A percentile compares a stretch with the other conserved stretches of the same genome.
Conservation (phyloP, 2,888 invertebrate genomes). For the Drosophila koepferae region DNA sequence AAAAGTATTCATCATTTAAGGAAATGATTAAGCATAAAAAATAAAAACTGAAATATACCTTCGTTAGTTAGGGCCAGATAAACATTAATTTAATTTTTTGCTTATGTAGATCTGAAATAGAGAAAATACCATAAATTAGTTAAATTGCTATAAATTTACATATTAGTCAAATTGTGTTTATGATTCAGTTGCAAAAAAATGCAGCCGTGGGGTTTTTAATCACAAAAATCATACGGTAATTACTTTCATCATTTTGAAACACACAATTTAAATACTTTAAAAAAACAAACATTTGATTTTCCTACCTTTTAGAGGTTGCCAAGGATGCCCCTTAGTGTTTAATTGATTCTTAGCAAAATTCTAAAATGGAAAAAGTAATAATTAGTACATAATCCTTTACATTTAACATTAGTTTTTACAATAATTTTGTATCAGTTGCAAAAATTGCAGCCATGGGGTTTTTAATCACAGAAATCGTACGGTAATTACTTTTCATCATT, state of each 20-base stretch:
- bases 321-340: background rate
- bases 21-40: background rate
- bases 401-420: background rate
- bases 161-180: background rate
- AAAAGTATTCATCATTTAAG: slow-evolving; percentile 64
- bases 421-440: slow-evolving; percentile 56
- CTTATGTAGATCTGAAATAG: slow-evolving; percentile 28
- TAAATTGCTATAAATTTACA: background rate
- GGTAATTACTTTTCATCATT: slow-evolving; percentile 71
- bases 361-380: slow-evolving; percentile 11
- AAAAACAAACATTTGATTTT: too few species aligned
- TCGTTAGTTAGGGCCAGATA: too few species aligned
- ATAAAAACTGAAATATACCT: slow-evolving; percentile 19
- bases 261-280: background rate
- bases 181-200: slow-evolving; percentile 66
- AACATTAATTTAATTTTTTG: background rate
- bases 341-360: background rate
- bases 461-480: slow-evolving; percentile 66
- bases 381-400: background rate
- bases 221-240: slow-evolving; percentile 70
- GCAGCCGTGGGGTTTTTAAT: slow-evolving; percentile 71
- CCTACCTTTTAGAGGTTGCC: background rate
- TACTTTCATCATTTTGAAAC: slow-evolving; percentile 56
- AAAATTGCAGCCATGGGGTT: slow-evolving; percentile 65
- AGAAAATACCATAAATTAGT: slow-evolving; percentile 10